Conservation (phyloP, 1,140 invertebrate species). For the Holotrichia oblita region DNA sequence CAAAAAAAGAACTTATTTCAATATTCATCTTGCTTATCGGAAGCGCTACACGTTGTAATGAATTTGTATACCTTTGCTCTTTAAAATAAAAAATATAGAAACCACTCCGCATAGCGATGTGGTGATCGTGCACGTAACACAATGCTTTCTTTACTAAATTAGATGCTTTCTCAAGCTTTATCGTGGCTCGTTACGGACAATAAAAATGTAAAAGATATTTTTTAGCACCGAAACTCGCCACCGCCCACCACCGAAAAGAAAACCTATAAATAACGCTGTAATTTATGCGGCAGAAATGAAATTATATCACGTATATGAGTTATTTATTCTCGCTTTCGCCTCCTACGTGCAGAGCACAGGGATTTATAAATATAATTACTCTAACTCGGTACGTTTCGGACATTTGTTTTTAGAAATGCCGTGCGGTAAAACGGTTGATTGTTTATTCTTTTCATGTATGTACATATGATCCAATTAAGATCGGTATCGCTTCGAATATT, state of each 20-base stretch:
- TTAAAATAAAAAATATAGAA: neutral
- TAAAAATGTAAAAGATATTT: constrained; percentile 3
- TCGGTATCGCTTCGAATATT: neutral
- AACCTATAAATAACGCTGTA: constrained; percentile 6
- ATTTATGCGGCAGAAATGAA: neutral
- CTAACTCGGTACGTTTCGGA: neutral
- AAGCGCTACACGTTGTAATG: neutral
- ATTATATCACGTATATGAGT: constrained; percentile 2
- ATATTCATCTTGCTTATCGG: neutral
- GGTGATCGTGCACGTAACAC: neutral
- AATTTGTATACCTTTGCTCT: neutral
- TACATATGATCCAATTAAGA: constrained; percentile 4
- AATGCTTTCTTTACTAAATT: neutral
- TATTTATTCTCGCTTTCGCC: neutral
- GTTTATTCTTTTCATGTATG: constrained; percentile 6
- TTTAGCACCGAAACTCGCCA: neutral
- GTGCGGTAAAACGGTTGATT: neutral
- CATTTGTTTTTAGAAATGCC: neutral
- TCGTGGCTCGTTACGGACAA: neutral
- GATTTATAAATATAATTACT: too few relatives aligned
- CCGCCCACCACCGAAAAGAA: neutral
- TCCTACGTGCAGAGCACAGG: neutral
- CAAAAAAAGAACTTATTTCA: too few relatives aligned
- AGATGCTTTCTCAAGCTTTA: constrained; percentile 8
- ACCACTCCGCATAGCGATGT: neutral